These are phyloP conservation scores for Drosophila simulans DNA, from an alignment of 1,140 invertebrate species.

Conservation along the genomic window DNA sequence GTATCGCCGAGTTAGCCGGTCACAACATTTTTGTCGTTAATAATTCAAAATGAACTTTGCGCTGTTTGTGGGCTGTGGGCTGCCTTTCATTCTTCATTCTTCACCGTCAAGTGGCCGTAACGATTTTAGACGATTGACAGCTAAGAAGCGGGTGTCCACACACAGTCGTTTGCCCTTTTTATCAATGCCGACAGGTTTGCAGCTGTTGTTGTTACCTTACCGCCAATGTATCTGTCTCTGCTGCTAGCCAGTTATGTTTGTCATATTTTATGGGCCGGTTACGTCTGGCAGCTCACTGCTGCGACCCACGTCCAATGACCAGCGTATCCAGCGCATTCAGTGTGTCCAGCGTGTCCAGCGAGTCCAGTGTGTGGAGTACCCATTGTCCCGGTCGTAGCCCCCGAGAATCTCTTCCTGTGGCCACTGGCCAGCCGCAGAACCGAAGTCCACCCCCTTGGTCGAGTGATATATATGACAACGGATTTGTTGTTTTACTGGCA, in stretches of 20 bases:
- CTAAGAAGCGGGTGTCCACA: slow-evolving; percentile 72
- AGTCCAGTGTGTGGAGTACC: background rate
- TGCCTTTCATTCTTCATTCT: slow-evolving; percentile 17
- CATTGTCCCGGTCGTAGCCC: too few species aligned
- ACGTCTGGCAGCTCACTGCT: slow-evolving; percentile 48
- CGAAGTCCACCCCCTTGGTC: slow-evolving; percentile 11
- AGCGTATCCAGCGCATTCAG: slow-evolving; percentile 2
- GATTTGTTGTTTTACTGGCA: slow-evolving; percentile 75
- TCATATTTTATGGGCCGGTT: slow-evolving; percentile 76
- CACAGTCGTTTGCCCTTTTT: slow-evolving; percentile 24
- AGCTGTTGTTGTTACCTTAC: slow-evolving; percentile 8
- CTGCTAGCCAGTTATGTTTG: slow-evolving; percentile 69
- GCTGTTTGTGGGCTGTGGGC: slow-evolving; percentile 54
- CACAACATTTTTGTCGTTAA: slow-evolving; percentile 73
- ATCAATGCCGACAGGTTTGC: slow-evolving; percentile 55
- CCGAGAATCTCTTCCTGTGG: too few species aligned
- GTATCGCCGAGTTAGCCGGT: slow-evolving; percentile 26
- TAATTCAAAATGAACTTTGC: slow-evolving; percentile 68
- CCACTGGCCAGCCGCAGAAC: slow-evolving; percentile 4
- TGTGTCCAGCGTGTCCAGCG: slow-evolving; percentile 6
- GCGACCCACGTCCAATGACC: slow-evolving; percentile 25
- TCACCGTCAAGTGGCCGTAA: slow-evolving; percentile 67
- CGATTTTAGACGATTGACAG: slow-evolving; percentile 75
- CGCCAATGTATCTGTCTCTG: slow-evolving; percentile 34
- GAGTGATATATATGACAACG: slow-evolving; percentile 79